Evolutionary conservation across 2,113 vertebrate genomes (phyloP), one percentile per base, ranked within the genome.

Genomic region (Lucifuga dentata): DNA sequence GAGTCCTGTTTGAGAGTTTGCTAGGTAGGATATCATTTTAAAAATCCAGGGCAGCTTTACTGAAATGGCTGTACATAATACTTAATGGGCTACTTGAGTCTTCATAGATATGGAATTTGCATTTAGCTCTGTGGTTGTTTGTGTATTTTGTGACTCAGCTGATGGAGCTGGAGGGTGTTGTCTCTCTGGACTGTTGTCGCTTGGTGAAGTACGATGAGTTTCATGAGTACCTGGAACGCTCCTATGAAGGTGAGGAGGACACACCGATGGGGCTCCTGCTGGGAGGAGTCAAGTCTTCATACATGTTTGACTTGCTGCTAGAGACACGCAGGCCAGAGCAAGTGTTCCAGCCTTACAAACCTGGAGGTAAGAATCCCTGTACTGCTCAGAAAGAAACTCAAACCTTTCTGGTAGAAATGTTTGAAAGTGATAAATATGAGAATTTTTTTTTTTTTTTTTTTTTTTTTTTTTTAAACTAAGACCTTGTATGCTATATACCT

Each of bases 171-270:
- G 96, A 98, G 41, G 95, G 93, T 3, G 78, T 92, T 0, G 86
- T 96, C 80, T 86, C 96, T 17, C 73, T 96, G 74, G 95, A 97
- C 73, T 99, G 97, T 78, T 99, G 97, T 86, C 96, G 98, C 53
- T 91, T 99, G 76, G 96, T 99, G 63, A 99, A 99, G 68, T 99
- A 99, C 0, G 98, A 99, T 23, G 98, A 99, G 90, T 99, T 99
- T 78, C 98, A 99, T 1, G 98, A 99, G 91, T 99, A 98, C 86
- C 90, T 99, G 76, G 98, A 99, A 68, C 92, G 95, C 46, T 99
- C 97, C 0, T 99, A 98, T 0, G 98, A 99, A 87, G 96, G 95
- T 5, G 96, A 99, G 58, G 95, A 97, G 85, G 96, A 97, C 68
- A 98, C 95, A 1, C 94, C 94, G 0, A 98, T 99, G 97, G 98